Conservation (phyloP, 2,113 vertebrate genomes). For the Odontesthes bonariensis region DNA sequence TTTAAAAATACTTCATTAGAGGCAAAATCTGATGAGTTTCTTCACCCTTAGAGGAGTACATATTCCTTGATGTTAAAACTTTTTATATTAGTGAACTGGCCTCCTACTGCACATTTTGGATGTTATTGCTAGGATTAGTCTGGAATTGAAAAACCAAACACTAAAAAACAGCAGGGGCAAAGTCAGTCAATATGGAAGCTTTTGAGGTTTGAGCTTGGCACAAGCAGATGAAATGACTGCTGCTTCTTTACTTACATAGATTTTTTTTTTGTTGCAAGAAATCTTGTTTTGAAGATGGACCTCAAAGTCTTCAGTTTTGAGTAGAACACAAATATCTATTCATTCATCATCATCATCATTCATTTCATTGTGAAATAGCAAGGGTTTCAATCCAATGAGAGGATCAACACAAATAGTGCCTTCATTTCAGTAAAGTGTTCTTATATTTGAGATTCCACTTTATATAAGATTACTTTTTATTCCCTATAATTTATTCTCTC, state of each 20-base stretch:
- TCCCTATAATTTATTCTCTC: background rate
- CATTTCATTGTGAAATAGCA: background rate
- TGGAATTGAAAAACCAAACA: background rate
- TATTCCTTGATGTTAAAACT: conserved; percentile 10
- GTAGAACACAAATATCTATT: background rate
- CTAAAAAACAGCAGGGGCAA: background rate
- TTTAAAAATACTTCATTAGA: conserved; percentile 34
- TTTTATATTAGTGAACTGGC: background rate
- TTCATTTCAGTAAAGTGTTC: conserved; percentile 1
- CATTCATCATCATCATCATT: too few relatives aligned
- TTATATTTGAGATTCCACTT: conserved; percentile 20
- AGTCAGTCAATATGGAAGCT: background rate
- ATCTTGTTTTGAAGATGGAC: background rate
- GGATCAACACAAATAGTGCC: conserved; percentile 22
- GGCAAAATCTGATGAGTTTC: background rate
- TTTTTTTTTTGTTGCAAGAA: background rate
- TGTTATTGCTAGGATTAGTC: background rate
- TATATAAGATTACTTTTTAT: background rate
- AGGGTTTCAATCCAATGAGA: conserved; percentile 10
- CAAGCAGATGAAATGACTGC: background rate
- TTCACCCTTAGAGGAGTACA: background rate
- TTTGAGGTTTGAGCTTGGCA: conserved; percentile 1
- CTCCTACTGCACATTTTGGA: background rate
- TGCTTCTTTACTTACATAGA: background rate
- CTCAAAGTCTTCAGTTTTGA: background rate